Evolutionary conservation across 2,113 vertebrate genomes (phyloP).

Genomic region (Pseudopipra pipra): DNA sequence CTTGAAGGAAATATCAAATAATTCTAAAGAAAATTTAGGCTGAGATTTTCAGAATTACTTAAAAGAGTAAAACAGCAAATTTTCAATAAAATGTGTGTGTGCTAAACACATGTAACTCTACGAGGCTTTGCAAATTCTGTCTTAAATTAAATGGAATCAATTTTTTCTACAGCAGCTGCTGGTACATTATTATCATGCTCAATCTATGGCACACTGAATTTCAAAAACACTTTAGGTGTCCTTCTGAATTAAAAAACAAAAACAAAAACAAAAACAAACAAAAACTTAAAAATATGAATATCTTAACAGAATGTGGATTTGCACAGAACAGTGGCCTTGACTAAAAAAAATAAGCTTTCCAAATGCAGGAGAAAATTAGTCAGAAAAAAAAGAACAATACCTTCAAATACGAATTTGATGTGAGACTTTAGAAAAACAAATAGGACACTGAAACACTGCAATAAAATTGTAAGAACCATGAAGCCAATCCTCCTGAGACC

Average conservation of each 20-base stretch:
- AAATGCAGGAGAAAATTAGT: background rate
- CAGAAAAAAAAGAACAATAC: background rate
- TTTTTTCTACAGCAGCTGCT: background rate
- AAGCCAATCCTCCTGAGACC: background rate
- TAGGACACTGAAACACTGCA: background rate
- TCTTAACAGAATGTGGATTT: background rate
- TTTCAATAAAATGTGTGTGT: background rate
- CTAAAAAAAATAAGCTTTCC: background rate
- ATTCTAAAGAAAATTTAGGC: background rate
- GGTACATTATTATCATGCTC: background rate
- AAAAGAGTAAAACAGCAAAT: background rate
- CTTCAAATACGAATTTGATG: background rate
- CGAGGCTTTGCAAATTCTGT: background rate
- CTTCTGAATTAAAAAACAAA: background rate
- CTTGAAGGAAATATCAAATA: background rate
- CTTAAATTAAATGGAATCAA: background rate
- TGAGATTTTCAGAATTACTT: background rate
- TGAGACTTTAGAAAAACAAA: background rate
- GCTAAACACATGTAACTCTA: background rate
- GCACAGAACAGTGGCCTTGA: background rate
- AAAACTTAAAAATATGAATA: background rate
- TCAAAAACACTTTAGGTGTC: background rate
- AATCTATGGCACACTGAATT: background rate
- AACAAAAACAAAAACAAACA: background rate
- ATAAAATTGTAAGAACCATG: background rate